Evolutionary conservation across 2,797 vertebrate genomes (phyloP), one percentile per base, ranked within the genome.

Genomic region (Enteromius thamalakanensis): DNA sequence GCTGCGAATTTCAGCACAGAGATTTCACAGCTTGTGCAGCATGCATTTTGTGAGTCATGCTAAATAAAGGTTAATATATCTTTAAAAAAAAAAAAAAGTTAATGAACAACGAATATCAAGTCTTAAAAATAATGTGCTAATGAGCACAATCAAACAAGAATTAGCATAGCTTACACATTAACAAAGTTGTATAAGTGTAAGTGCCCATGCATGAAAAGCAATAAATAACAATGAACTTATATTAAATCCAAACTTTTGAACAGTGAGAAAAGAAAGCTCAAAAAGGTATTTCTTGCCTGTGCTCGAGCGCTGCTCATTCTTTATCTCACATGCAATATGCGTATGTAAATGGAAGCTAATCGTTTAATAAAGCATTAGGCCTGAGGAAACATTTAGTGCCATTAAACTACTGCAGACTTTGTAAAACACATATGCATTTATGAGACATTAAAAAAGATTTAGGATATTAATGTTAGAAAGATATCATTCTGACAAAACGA

Each of bases 361-460:
- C 23, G 0, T 23, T 79, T 84, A n/a, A 84, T 74, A 72, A 79
- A 79, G 45, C 62, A 80, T 84, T 79, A 58, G 47, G 83, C 77
- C 69, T 3, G 65, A 19, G 77, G 83, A 84, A 74, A 84, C 34
- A 62, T 78, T 77, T 78, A 23, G 19, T n/a, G 37, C 23, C 21
- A 65, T 65, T 74, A 23, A 84, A 72, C 32, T 72, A 32, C 69
- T 77, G 78, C 69, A 84, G 55, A 79, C 40, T 55, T 74, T 67
- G 21, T 71, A 58, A 71, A 80, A 60, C 23, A 42, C 23, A 60
- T 80, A 58, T 71, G 67, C n/a, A 60, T 60, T 47, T n/a, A 60
- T 32, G 17, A 23, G 2, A 75, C 40, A 42, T 82, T 75, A 64
- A 58, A 40, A 69, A 6, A 32, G 45, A 65, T 68, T 80, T 80